Conservation (phyloP, 2,797 vertebrate genomes). For the Xenentodon cancila region DNA sequence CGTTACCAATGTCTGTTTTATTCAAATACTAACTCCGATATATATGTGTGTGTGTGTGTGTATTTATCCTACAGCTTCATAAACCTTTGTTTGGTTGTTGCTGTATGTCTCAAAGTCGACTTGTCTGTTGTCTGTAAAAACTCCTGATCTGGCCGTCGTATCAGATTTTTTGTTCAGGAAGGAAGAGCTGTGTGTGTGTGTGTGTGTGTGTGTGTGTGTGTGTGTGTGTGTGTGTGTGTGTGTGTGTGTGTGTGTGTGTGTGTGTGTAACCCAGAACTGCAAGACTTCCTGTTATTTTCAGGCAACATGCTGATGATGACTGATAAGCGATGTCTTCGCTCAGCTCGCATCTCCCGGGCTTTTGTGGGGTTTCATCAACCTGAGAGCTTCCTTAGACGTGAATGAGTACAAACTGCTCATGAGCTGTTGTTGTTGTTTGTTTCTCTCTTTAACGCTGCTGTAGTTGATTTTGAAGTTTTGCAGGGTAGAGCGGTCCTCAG, state of each 20-base stretch:
- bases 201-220: constrained; percentile 13
- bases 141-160: constrained; percentile 15
- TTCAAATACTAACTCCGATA: too few relatives aligned
- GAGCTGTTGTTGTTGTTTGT: too few relatives aligned
- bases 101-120: neutral
- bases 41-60: too few relatives aligned
- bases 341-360: neutral
- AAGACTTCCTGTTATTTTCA: constrained; percentile 71
- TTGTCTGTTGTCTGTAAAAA: constrained; percentile 4
- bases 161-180: constrained; percentile 36
- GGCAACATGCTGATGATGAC: constrained; percentile 48
- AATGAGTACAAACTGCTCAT: too few relatives aligned
- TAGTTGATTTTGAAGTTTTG: too few relatives aligned
- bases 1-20: too few relatives aligned
- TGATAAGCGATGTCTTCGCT: constrained; percentile 54
- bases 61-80: neutral
- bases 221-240: constrained; percentile 8
- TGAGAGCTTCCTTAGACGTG: neutral
- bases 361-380: neutral
- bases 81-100: neutral
- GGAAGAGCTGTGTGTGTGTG: constrained; percentile 20
- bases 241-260: constrained; percentile 15
- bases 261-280: constrained; percentile 17
- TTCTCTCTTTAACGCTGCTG: too few relatives aligned
- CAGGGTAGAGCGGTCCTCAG: too few relatives aligned